Base-by-base conservation (phyloP, 2,113 vertebrate species). In the Nannobrachium achirus region DNA sequence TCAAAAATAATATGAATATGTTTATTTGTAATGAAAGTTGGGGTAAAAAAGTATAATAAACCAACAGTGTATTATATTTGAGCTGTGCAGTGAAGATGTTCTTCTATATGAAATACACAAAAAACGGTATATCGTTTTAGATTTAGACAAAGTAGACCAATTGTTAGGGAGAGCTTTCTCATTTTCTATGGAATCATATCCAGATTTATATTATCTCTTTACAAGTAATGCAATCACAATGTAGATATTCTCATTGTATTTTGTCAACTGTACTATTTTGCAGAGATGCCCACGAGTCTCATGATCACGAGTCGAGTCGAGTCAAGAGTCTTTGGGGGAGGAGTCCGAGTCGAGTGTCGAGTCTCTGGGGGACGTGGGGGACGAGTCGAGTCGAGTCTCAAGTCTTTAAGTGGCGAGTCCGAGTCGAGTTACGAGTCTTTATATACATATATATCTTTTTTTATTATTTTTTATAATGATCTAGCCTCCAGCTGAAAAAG, bases 1-100 rank as follows among this genome's bases (percentile, higher is more conserved):
- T 94, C 39, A 69, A 82, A 81, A 69, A 55, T 81, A 69, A 73
- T 78, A 69, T 72, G 75, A 68, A 67, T 76, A 65, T 75, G 73
- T 78, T 83, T 85, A 77, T 95, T 95, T 91, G 88, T 89, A 86
- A 76, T 91, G 92, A 93, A 94, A 92, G 90, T 49, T 60, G 56
- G 91, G 93, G 65, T 33, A 94, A 89, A 93, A 93, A 93, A 92
- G 89, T 93, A 94, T 92, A 93, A 91, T 92, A 92, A 85, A 87
- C 88, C 87, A 89, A 89, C 92, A 90, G 93, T 94, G 94, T 96
- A 95, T 94, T 94, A 92, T 94, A 94, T 94, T 95, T 96, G 93
- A 92, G 94, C 91, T 88, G 97, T 97, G 95, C 93, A 94, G 94
- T 97, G 94, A 94, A 94, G 92, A 96, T 95, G 93, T 95, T 95